Evolutionary conservation across 2,888 invertebrate genomes (phyloP).

Genomic region (Drosophila basisetae): DNA sequence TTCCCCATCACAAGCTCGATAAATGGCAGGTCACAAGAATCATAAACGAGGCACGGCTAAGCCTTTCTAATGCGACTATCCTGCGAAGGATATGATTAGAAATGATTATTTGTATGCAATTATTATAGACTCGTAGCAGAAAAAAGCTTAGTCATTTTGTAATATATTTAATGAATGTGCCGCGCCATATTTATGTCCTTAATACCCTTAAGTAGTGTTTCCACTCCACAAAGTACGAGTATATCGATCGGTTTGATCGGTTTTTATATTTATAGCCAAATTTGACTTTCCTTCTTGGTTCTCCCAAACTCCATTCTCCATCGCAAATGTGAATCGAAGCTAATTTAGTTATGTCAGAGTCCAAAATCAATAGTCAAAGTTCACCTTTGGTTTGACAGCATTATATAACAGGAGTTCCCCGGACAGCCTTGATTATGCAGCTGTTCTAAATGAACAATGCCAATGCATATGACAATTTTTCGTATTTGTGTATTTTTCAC

Average conservation of each 20-base stretch:
- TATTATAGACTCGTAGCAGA: neutral
- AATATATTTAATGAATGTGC: neutral
- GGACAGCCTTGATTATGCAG: constrained; percentile 32
- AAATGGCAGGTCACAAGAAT: constrained; percentile 31
- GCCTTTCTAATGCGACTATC: neutral
- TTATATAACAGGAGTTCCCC: neutral
- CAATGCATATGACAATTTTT: constrained; percentile 28
- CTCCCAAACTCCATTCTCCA: neutral
- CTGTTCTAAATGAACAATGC: constrained; percentile 27
- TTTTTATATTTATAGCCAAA: neutral
- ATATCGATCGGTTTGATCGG: neutral
- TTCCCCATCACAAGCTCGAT: constrained; percentile 6
- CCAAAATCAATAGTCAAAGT: neutral
- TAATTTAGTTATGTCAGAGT: neutral
- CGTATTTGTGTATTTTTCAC: constrained; percentile 32
- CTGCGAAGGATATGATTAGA: neutral
- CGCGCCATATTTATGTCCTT: neutral
- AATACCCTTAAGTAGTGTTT: neutral
- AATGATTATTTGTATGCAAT: neutral
- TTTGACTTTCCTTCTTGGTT: neutral
- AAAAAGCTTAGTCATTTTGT: neutral
- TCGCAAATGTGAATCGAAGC: neutral
- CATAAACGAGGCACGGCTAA: neutral
- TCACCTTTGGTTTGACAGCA: neutral
- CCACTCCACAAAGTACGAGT: neutral